Evolutionary conservation across 2,797 vertebrate genomes (phyloP).

Genomic region (Muraenolepis orangiensis): DNA sequence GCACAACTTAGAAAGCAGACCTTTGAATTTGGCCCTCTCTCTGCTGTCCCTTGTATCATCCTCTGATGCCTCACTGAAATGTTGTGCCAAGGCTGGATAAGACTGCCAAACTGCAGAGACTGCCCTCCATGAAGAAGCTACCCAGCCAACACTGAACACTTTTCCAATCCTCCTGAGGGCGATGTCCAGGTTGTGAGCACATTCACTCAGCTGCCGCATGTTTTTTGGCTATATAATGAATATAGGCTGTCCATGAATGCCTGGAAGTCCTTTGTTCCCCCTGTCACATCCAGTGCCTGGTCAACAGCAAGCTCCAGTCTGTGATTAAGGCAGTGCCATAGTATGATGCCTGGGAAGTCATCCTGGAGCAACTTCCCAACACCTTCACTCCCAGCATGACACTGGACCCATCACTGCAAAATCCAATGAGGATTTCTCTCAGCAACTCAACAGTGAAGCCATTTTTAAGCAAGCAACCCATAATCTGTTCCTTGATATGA

Average conservation of each 20-base stretch:
- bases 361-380: constrained; percentile 22
- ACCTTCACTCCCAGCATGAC: constrained; percentile 26
- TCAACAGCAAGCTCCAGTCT: constrained; percentile 20
- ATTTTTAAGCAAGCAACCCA: not conserved
- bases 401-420: constrained; percentile 27
- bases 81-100: constrained; percentile 17
- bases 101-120: constrained; percentile 24
- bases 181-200: constrained; percentile 1
- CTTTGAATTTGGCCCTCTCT: constrained; percentile 14
- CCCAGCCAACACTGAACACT: constrained; percentile 12
- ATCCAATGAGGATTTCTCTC: constrained; percentile 8
- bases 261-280: constrained; percentile 15
- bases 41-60: constrained; percentile 12
- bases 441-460: constrained; percentile 6
- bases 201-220: not conserved
- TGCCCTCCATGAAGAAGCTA: constrained; percentile 19
- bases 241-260: too few relatives aligned
- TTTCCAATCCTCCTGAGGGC: not conserved
- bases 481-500: constrained; percentile 4
- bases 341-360: constrained; percentile 15
- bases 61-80: constrained; percentile 15
- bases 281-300: not conserved
- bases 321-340: constrained; percentile 23
- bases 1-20: constrained; percentile 1
- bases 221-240: constrained; percentile 4